These are phyloP conservation scores for Eulemur rufifrons DNA, from an alignment of 2,113 vertebrate genomes.

Conservation along the genomic window DNA sequence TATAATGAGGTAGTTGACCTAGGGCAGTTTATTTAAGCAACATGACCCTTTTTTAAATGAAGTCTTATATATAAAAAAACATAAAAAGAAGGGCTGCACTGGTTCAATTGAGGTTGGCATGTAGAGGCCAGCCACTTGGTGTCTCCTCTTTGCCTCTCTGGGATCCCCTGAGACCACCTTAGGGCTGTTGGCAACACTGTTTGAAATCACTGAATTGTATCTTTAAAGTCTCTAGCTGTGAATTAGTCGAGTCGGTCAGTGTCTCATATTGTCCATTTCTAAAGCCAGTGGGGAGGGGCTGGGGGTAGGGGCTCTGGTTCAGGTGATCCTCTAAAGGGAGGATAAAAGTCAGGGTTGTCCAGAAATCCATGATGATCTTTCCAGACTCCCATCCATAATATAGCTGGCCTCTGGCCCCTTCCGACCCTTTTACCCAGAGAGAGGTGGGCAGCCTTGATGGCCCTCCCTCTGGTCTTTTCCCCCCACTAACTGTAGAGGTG, in stretches of 20 bases:
- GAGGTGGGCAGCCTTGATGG: background rate
- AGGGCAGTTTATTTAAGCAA: slow-evolving; percentile 14
- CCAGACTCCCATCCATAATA: too few relatives aligned
- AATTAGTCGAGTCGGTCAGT: background rate
- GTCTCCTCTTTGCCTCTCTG: background rate
- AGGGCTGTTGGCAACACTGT: background rate
- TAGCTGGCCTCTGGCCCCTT: background rate
- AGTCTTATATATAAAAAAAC: background rate
- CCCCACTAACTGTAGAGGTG: background rate
- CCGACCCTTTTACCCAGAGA: background rate
- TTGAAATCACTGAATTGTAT: background rate
- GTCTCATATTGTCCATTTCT: slow-evolving; percentile 3
- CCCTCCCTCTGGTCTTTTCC: background rate
- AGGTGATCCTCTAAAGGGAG: background rate
- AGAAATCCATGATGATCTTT: background rate
- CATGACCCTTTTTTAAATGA: background rate
- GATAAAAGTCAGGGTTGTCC: background rate
- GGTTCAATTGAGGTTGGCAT: background rate
- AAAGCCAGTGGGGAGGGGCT: background rate
- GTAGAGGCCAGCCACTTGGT: background rate
- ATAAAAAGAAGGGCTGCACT: background rate
- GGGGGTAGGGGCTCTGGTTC: background rate
- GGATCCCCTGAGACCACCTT: background rate
- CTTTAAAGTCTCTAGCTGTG: background rate
- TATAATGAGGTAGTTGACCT: slow-evolving; percentile 10